Evolutionary conservation across 2,888 invertebrate species (phyloP), one percentile per base, ranked within the genome.

Genomic region (Hesperia comma): DNA sequence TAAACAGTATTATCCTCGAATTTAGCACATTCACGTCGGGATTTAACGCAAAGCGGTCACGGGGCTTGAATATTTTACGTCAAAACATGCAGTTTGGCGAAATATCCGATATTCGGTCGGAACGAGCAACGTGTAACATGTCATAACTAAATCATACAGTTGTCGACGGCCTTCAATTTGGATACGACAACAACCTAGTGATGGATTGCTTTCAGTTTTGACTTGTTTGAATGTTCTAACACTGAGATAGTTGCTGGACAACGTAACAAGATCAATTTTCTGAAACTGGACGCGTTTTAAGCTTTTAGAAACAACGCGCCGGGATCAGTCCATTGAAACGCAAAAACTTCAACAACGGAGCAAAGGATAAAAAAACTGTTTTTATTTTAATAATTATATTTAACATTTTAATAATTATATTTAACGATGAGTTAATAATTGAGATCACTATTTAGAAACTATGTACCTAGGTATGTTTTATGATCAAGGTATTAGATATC

Each of bases 11-110:
- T 61, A 66, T 41, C 33, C 55, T 49, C 61, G 49, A 56, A 61
- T 61, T 43, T 61, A 67, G 61, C 17, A 15, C 32, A 66, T 67
- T 41, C 67, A 67, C 67, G 46, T 56, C 67, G 40, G 51, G 49
- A 67, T 56, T 66, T 71, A 67, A 68, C 68, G 64, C 70, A 67
- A 55, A 60, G 62, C 68, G 70, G 70, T 67, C 70, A 67, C 70
- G 64, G 66, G 53, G 68, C 70, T 68, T 67, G 69, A 71, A 71
- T 71, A 69, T 71, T 68, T 69, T 51, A 57, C 71, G 66, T 67
- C 67, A 70, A 68, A 69, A 70, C 64, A 70, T 70, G 67, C 67
- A 69, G 66, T 67, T 64, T 60, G 56, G 55, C 64, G 61, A 61
- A 66, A 69, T 67, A 37, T 64, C 64, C 70, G 56, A 68, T 62